Conservation (phyloP, 2,888 invertebrate species). For the Lasioglossum figueresi region DNA sequence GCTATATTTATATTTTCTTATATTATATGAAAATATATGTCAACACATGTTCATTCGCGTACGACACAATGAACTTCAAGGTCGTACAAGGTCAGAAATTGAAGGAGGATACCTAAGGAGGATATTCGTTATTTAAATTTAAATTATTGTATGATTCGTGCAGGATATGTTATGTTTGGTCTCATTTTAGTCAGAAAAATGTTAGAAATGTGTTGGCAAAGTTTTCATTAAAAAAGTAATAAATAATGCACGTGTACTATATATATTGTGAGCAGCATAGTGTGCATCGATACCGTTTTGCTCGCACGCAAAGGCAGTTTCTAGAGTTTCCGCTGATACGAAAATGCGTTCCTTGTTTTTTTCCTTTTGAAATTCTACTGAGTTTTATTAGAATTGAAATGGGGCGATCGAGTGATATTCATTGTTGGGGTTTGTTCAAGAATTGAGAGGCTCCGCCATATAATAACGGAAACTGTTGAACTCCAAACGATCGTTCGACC, state of each 20-base stretch:
- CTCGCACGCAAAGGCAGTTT: neutral
- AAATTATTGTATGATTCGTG: too few relatives aligned
- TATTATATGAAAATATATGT: too few relatives aligned
- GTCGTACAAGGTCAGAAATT: too few relatives aligned
- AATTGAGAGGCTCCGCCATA: conserved; percentile 12
- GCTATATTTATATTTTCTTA: too few relatives aligned
- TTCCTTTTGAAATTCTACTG: neutral
- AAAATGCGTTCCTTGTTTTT: too few relatives aligned
- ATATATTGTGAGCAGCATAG: neutral
- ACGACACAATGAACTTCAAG: too few relatives aligned
- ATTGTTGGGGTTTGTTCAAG: conserved; percentile 68
- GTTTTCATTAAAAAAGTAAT: neutral
- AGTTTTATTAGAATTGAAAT: neutral
- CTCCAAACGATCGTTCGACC: neutral
- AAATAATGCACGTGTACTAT: neutral
- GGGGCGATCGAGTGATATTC: conserved; percentile 74
- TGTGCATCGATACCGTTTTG: neutral
- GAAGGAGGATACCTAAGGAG: too few relatives aligned
- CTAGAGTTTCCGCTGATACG: neutral
- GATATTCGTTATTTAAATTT: too few relatives aligned
- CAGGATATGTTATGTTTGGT: neutral
- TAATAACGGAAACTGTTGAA: conserved; percentile 31
- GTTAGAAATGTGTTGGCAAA: neutral
- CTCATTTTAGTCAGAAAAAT: neutral
- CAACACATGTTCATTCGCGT: too few relatives aligned